phyloP scores from a whole-genome alignment of 2,888 invertebrate species.

The Eupithecia abbreviata region DNA sequence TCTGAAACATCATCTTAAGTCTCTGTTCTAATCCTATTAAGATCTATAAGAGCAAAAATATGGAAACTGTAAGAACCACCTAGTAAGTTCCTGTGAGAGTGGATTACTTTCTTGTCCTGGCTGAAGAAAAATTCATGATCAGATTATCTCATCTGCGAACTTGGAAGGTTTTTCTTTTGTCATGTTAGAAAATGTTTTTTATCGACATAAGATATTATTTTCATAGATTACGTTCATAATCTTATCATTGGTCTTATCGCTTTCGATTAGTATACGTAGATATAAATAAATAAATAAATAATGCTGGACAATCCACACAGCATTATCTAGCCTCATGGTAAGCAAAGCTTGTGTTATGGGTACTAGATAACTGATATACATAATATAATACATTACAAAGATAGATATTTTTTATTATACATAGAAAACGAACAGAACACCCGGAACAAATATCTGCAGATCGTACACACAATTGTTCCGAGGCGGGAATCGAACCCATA shows the following conservation, averaged over 20 bases:
- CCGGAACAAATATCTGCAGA: no score
- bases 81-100: conserved; percentile 37
- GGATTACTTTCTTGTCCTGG: conserved; percentile 17
- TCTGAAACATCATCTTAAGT: not conserved
- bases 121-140: conserved; percentile 23
- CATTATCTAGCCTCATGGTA: no score
- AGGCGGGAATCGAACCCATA: no score
- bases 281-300: no score
- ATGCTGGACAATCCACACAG: no score
- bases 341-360: no score
- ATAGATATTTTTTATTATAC: no score
- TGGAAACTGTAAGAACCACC: conserved; percentile 33
- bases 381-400: no score
- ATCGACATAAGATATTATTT: not conserved
- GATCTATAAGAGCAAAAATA: conserved; percentile 20
- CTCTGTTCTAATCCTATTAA: conserved; percentile 3
- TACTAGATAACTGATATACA: no score
- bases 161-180: conserved; percentile 4
- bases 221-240: not conserved
- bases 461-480: no score
- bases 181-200: not conserved
- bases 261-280: no score
- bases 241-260: not conserved
- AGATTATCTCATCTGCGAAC: conserved; percentile 15
- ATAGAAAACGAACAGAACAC: no score